phyloP scores from a whole-genome alignment of 1,140 invertebrate genomes.

The Himalopsyche phryganea region DNA sequence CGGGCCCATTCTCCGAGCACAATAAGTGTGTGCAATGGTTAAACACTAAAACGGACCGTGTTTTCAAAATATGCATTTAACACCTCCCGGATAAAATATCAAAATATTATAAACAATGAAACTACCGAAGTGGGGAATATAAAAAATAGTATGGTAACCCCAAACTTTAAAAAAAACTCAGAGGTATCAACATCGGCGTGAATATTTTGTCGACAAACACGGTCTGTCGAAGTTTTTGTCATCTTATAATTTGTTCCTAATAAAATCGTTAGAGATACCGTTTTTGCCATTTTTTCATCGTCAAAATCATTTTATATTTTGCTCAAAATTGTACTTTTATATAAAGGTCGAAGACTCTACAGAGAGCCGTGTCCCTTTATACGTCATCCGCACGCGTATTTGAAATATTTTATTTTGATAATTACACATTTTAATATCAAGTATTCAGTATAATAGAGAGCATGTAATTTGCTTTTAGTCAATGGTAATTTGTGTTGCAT shows the following conservation, averaged over 20 bases:
- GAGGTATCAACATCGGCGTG: constrained; percentile 3
- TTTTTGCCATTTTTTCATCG: constrained; percentile 7
- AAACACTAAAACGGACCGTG: constrained; percentile 24
- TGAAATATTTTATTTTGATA: no score
- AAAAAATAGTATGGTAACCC: neutral
- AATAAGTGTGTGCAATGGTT: constrained; percentile 30
- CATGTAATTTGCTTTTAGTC: no score
- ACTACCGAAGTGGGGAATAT: neutral
- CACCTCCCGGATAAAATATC: constrained; percentile 4
- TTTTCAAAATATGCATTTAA: constrained; percentile 30
- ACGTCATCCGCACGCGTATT: no score
- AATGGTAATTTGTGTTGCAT: no score
- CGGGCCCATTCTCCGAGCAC: constrained; percentile 8
- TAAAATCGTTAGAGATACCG: constrained; percentile 10
- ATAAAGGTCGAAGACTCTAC: no score
- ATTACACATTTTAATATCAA: no score
- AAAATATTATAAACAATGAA: no score
- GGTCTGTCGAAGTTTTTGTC: constrained; percentile 16
- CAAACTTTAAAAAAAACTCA: constrained; percentile 6
- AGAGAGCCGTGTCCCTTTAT: no score
- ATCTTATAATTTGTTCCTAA: constrained; percentile 12
- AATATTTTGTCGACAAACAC: constrained; percentile 26
- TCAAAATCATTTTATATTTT: no score
- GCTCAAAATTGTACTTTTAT: no score
- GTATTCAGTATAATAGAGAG: no score